Conservation (phyloP, 2,113 vertebrate genomes). For the Bothrops jararaca region DNA sequence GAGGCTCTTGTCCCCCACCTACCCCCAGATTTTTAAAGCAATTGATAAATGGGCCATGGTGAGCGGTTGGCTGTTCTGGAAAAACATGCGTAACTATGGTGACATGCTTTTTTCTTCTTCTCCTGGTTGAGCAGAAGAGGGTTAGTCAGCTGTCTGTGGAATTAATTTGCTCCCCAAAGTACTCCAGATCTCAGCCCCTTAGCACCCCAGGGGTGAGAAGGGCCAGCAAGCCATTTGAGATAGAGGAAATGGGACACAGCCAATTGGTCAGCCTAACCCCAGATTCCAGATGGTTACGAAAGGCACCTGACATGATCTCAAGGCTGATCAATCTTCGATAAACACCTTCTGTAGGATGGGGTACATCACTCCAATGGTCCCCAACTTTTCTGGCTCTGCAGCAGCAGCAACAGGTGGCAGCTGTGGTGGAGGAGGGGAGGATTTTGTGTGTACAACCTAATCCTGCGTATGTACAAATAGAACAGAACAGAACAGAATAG, state of each 20-base stretch:
- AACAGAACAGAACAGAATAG: too few relatives aligned
- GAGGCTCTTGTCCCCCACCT: not conserved
- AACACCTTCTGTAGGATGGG: too few relatives aligned
- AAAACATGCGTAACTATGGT: constrained; percentile 50
- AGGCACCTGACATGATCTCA: too few relatives aligned
- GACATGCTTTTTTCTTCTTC: constrained; percentile 14
- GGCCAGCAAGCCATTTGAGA: not conserved
- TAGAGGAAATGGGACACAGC: not conserved
- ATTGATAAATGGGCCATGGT: constrained; percentile 34
- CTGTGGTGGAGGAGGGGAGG: too few relatives aligned
- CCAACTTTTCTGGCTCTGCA: too few relatives aligned
- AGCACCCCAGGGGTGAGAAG: not conserved
- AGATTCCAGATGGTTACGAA: not conserved
- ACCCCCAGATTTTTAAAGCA: not conserved
- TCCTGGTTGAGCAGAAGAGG: constrained; percentile 5
- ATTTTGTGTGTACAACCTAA: too few relatives aligned
- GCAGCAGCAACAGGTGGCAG: too few relatives aligned
- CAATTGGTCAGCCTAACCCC: not conserved
- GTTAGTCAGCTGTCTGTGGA: constrained; percentile 5
- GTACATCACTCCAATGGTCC: too few relatives aligned
- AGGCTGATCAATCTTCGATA: too few relatives aligned
- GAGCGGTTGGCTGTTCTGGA: not conserved
- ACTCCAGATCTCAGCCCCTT: accelerated
- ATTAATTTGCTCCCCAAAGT: constrained; percentile 26
- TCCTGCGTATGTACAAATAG: too few relatives aligned